These are phyloP conservation scores for Oligia strigilis DNA, from an alignment of 2,888 invertebrate genomes.

Conservation along the genomic window DNA sequence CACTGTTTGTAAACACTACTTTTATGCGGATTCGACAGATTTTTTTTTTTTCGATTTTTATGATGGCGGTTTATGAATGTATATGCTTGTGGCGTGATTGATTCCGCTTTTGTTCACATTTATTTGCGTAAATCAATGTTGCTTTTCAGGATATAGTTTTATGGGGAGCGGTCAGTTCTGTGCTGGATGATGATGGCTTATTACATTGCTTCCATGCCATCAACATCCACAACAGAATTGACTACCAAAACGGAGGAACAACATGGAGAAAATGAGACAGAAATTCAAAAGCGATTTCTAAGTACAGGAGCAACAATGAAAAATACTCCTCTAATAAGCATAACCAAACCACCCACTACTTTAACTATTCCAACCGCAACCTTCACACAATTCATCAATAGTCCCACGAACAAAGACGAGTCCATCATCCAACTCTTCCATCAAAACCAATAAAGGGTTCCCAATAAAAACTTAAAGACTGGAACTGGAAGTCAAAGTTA, in stretches of 20 bases:
- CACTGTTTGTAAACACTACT: slow-evolving; percentile 87
- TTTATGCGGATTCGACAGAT: slow-evolving; percentile 82
- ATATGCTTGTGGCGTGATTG: slow-evolving; percentile 68
- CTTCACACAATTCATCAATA: slow-evolving; percentile 39
- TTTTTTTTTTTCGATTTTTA: slow-evolving; percentile 75
- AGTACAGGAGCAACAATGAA: background rate
- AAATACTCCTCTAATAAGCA: slow-evolving; percentile 6
- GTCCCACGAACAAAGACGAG: slow-evolving; percentile 24
- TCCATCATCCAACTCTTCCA: slow-evolving; percentile 46
- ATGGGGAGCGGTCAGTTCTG: slow-evolving; percentile 8
- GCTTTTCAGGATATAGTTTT: slow-evolving; percentile 37
- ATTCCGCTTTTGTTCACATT: slow-evolving; percentile 65
- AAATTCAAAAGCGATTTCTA: background rate
- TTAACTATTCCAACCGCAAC: slow-evolving; percentile 42
- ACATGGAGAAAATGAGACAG: background rate
- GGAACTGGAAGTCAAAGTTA: slow-evolving; percentile 74
- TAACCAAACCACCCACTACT: slow-evolving; percentile 19
- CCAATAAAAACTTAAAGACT: slow-evolving; percentile 80
- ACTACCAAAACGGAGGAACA: background rate
- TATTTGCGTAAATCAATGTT: slow-evolving; percentile 53
- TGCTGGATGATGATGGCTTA: background rate
- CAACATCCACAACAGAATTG: background rate
- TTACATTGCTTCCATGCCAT: background rate
- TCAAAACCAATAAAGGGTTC: slow-evolving; percentile 76
- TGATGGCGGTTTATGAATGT: slow-evolving; percentile 76